phyloP scores from a whole-genome alignment of 2,888 invertebrate species.

The Uropetala carovei region DNA sequence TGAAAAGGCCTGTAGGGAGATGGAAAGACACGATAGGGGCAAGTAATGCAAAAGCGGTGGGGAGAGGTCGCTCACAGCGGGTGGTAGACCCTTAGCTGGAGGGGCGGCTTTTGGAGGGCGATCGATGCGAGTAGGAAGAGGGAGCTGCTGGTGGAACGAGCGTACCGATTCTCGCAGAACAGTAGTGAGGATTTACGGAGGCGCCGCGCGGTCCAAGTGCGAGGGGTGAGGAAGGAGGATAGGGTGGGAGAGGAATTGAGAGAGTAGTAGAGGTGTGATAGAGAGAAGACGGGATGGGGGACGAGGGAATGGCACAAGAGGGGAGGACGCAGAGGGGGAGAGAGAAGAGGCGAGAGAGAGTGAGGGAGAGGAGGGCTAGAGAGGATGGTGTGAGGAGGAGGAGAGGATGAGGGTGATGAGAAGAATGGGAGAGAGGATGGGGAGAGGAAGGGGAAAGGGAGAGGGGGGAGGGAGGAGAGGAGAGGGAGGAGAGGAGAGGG shows the following conservation, averaged over 20 bases:
- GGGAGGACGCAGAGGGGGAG: not conserved
- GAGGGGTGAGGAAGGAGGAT: not conserved
- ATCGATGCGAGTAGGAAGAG: not conserved
- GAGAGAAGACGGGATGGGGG: too few species aligned
- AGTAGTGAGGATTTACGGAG: conserved; percentile 23
- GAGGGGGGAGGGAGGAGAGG: not conserved
- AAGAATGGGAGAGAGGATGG: not conserved
- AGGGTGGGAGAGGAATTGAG: not conserved
- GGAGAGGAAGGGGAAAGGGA: not conserved
- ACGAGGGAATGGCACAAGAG: not conserved
- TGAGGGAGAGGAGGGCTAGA: not conserved
- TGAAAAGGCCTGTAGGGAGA: not conserved
- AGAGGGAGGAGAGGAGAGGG: not conserved
- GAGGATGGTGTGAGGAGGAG: not conserved
- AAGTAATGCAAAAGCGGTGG: not conserved
- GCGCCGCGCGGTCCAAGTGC: not conserved
- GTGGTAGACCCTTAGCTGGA: too few species aligned
- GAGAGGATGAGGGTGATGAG: not conserved
- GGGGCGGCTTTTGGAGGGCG: too few species aligned
- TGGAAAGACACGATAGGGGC: not conserved
- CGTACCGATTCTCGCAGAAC: not conserved
- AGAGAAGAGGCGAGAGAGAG: not conserved
- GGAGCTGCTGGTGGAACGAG: not conserved
- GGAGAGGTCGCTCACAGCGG: not conserved
- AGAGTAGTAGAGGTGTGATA: not conserved